Evolutionary conservation across 2,888 invertebrate species (phyloP), one percentile per base, ranked within the genome.

Genomic region (Thelaira solivaga): DNA sequence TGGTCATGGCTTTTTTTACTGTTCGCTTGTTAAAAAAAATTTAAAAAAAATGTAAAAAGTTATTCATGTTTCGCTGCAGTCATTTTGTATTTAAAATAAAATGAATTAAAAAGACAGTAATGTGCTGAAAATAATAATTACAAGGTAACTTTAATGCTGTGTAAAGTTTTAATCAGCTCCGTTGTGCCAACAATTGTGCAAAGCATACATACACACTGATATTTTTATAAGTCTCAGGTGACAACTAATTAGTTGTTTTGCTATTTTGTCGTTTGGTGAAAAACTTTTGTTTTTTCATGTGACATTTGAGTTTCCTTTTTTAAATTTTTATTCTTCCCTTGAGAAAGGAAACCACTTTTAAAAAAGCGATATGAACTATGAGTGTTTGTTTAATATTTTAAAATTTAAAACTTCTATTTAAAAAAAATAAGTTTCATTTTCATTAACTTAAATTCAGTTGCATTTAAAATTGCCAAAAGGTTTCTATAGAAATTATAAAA

Each of bases 51-150:
- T n/a, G n/a, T n/a, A n/a, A n/a, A n/a, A n/a, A n/a, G n/a, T 73
- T 73, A 62, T 57, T 62, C 49, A 49, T 67, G 62, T 64, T 77
- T 49, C 57, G 47, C 29, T n/a, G 62, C 20, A 39, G 57, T 64
- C 51, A 68, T 68, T 77, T 72, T 68, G 62, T 68, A 68, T 62
- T 51, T 29, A 75, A 69, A 57, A 22, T 1, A 39, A 16, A 11
- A 31, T 49, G 55, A 57, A 22, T 31, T 31, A 2, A 2, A 49
- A 4, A 49, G 41, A 49, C 69, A 59, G 39, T 61, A 31, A 49
- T 47, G 13, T 16, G 49, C 16, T 31, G 26, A 26, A 36, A 11
- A 26, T n/a, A 29, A 26, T 13, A 20, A 43, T 34, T 49, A 47
- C 34, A 22, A 29, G 31, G 34, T 22, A 47, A 61, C 18, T 43